Evolutionary conservation across 2,113 vertebrate species (phyloP), one percentile per base, ranked within the genome.

Genomic region (Xiphias gladius): DNA sequence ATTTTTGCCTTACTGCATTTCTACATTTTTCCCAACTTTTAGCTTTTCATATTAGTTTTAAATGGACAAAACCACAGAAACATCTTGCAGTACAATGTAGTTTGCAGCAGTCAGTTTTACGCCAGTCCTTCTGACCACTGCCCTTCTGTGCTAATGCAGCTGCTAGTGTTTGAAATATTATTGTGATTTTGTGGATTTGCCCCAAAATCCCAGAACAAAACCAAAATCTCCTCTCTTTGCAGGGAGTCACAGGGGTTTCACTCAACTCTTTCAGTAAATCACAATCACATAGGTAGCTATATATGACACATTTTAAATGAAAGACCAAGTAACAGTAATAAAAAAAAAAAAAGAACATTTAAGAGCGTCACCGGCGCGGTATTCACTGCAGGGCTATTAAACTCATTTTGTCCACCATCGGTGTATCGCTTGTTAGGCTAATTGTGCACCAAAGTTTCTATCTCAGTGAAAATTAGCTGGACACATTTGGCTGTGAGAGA

Each of bases 301-400:
- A 50, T 64, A 22, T 19, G 13, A 43, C 24, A 61, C 37, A 46
- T 37, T 67, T 63, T 0, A 8, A 30, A 39, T 63, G 8, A 76
- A 71, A 73, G 7, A n/a, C 30, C n/a, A 73, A 22, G 66, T 19
- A 71, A 50, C 65, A 74, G 76, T 83, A 78, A 85, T 87, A 48
- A 67, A 72, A n/a, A 35, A 1, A 48, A 67, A 72, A n/a, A 35
- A 1, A 0, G 50, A 64, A 80, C 24, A 48, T 41, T 12, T 58
- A 4, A 59, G 26, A 74, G 43, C 54, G 48, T 26, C 32, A 26
- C 16, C 78, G 28, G 58, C 7, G 46, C n/a, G 0, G 32, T 62
- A 39, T 66, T 73, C 7, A 71, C n/a, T 32, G 20, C 32, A 12
- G 6, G 20, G 20, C 58, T 65, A 24, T 59, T 48, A 5, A 24